Evolutionary conservation across 1,140 invertebrate genomes (phyloP).

Genomic region (Ganaspis sp.): DNA sequence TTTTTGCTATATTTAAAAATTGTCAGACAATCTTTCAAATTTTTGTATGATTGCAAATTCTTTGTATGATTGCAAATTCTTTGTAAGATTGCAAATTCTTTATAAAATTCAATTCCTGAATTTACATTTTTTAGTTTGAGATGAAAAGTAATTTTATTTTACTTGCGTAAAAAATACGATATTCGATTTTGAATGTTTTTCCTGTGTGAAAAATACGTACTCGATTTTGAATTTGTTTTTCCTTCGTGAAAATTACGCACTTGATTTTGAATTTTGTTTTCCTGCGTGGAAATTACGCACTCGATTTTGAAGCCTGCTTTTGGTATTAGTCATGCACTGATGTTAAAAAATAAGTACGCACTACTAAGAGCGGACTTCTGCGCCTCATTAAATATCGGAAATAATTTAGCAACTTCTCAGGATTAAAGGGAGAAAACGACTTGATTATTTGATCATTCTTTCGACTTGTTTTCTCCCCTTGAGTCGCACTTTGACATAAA

Average conservation of each 20-base stretch:
- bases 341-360: slow-evolving; percentile 18
- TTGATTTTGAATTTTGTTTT: not conserved
- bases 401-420: not conserved
- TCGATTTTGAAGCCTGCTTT: slow-evolving; percentile 12
- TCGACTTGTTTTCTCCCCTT: slow-evolving; percentile 9
- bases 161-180: too few relatives aligned
- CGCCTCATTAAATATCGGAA: not conserved
- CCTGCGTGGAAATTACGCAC: not conserved
- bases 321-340: slow-evolving; percentile 27
- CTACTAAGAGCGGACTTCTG: slow-evolving; percentile 17
- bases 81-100: too few relatives aligned
- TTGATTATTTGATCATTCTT: not conserved
- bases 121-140: too few relatives aligned
- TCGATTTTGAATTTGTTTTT: not conserved
- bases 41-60: too few relatives aligned
- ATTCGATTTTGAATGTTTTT: not conserved
- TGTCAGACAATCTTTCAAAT: too few relatives aligned
- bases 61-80: too few relatives aligned
- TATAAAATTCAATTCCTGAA: too few relatives aligned
- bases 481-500: slow-evolving; percentile 41
- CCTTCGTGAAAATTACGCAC: not conserved
- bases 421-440: not conserved
- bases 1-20: too few relatives aligned
- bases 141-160: not conserved
- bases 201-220: slow-evolving; percentile 4